A percentile compares a stretch with the other conserved stretches of the same genome.
These are phyloP conservation scores for Melieria picta DNA, from an alignment of 2,888 invertebrate genomes.

Conservation along the genomic window DNA sequence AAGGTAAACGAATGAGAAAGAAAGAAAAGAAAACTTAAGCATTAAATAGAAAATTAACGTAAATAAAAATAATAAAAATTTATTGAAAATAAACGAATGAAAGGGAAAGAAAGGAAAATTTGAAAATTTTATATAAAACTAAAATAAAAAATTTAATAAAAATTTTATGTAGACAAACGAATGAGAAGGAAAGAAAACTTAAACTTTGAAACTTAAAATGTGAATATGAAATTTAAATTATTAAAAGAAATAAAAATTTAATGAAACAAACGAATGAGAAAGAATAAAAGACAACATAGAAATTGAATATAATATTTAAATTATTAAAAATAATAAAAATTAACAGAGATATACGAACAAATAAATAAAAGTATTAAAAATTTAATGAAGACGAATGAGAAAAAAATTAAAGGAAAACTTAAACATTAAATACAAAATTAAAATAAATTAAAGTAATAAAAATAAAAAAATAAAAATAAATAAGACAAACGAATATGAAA, in stretches of 20 bases:
- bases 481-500: not conserved
- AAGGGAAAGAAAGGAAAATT: not conserved
- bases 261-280: not conserved
- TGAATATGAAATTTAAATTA: not conserved
- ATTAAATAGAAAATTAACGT: not conserved
- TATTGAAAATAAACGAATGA: not conserved
- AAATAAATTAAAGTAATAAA: not conserved
- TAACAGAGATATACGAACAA: too few relatives aligned
- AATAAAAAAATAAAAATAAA: too few relatives aligned
- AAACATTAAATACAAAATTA: not conserved
- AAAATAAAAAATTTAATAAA: not conserved
- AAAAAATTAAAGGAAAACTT: too few relatives aligned
- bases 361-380: not conserved
- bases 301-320: not conserved
- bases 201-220: too few relatives aligned
- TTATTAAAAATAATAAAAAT: not conserved
- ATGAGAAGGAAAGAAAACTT: not conserved
- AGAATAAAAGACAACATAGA: not conserved
- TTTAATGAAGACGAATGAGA: not conserved
- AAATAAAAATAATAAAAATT: not conserved
- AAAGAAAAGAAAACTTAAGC: not conserved
- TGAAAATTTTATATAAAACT: slow-evolving; percentile 5
- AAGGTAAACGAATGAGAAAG: not conserved
- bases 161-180: too few relatives aligned
- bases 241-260: not conserved